A percentile compares a stretch with the other conserved stretches of the same genome.
Evolutionary conservation across 2,113 vertebrate genomes (phyloP).

Genomic region (Cyanoramphus novaezelandiae): DNA sequence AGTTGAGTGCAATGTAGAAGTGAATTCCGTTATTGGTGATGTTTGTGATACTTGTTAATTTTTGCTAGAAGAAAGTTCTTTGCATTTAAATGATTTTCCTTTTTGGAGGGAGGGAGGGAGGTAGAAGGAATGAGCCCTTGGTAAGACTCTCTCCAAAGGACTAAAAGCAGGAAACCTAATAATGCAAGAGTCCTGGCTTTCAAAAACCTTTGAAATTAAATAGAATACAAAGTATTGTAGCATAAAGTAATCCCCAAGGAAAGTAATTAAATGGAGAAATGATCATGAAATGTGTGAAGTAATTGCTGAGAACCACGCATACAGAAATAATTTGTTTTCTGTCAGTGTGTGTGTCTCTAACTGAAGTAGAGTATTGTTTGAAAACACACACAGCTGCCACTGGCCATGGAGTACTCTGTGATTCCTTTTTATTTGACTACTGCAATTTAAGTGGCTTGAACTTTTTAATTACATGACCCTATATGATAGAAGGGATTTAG

Average conservation of each 20-base stretch:
- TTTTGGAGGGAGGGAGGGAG: not conserved
- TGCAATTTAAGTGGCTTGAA: not conserved
- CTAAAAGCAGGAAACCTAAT: not conserved
- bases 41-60: not conserved
- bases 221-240: not conserved
- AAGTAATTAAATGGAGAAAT: not conserved
- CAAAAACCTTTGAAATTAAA: not conserved
- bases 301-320: not conserved
- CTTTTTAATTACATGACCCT: not conserved
- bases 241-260: not conserved
- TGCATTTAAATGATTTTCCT: not conserved
- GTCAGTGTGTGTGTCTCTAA: not conserved
- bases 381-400: not conserved
- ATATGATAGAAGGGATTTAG: not conserved
- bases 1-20: not conserved
- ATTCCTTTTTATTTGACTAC: not conserved
- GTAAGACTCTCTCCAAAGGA: not conserved
- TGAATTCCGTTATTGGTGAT: not conserved
- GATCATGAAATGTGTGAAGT: not conserved
- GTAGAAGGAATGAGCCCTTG: not conserved
- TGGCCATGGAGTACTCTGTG: not conserved
- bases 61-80: not conserved
- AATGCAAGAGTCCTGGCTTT: not conserved
- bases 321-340: not conserved
- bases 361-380: not conserved